These are phyloP conservation scores for Tetramorium alpestre DNA, from an alignment of 1,140 invertebrate genomes.

Conservation along the genomic window DNA sequence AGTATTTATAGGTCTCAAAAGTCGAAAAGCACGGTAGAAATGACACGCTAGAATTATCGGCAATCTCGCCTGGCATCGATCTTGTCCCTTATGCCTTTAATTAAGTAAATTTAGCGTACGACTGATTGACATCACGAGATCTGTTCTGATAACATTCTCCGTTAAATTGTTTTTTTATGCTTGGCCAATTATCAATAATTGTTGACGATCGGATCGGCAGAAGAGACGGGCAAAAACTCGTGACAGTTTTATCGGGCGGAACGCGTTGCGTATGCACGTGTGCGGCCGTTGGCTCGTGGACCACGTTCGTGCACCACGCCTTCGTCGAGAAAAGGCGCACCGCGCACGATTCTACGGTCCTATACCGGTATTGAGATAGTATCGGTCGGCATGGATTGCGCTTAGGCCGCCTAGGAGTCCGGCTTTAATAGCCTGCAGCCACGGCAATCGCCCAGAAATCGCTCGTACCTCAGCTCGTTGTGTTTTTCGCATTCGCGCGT, in stretches of 20 bases:
- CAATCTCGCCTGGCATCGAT: no score
- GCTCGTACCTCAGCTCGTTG: slow-evolving; percentile 40
- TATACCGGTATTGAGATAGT: slow-evolving; percentile 62
- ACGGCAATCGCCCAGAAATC: slow-evolving; percentile 61
- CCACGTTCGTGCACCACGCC: slow-evolving; percentile 65
- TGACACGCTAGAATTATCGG: not conserved
- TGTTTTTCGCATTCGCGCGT: slow-evolving; percentile 16
- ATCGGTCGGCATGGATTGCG: slow-evolving; percentile 55
- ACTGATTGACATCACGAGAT: slow-evolving; percentile 30
- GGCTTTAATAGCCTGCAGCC: slow-evolving; percentile 60
- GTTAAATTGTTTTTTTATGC: not conserved
- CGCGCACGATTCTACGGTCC: slow-evolving; percentile 18
- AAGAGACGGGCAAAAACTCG: not conserved
- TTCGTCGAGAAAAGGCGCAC: slow-evolving; percentile 58
- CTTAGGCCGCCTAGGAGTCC: slow-evolving; percentile 52
- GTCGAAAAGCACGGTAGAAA: not conserved
- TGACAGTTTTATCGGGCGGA: slow-evolving; percentile 38
- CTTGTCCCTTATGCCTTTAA: not conserved
- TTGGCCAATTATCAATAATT: not conserved
- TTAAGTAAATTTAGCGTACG: slow-evolving; percentile 8
- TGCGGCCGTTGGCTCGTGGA: slow-evolving; percentile 33
- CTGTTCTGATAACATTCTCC: not conserved
- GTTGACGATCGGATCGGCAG: not conserved
- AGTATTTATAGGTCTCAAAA: not conserved
- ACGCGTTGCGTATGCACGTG: slow-evolving; percentile 59